A percentile compares a stretch with the other conserved stretches of the same genome.
Evolutionary conservation across 2,113 vertebrate species (phyloP).

Genomic region (Rousettus leschenaultii): DNA sequence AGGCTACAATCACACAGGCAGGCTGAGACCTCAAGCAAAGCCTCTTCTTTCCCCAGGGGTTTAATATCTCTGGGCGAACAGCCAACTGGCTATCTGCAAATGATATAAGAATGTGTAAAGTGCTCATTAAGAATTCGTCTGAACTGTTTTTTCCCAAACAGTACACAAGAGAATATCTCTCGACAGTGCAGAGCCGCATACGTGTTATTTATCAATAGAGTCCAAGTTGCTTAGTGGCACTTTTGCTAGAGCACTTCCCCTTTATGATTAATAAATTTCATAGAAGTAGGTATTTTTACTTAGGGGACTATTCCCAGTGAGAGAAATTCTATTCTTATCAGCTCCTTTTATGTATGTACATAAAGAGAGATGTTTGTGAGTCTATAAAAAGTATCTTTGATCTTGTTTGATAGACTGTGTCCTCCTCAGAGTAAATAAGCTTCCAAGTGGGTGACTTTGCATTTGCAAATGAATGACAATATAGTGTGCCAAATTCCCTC

Average conservation of each 20-base stretch:
- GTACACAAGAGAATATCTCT: neutral
- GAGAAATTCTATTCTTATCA: slow-evolving; percentile 46
- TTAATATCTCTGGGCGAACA: neutral
- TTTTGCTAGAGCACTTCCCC: slow-evolving; percentile 42
- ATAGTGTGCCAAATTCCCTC: slow-evolving; percentile 12
- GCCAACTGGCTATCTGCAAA: slow-evolving; percentile 2
- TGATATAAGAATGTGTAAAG: neutral
- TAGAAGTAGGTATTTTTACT: neutral
- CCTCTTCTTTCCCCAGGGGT: too few species aligned
- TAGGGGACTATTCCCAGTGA: slow-evolving; percentile 48
- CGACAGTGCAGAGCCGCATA: neutral
- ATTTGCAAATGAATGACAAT: slow-evolving; percentile 62
- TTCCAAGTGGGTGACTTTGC: slow-evolving; percentile 53
- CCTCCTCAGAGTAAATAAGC: neutral
- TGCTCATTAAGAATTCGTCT: slow-evolving; percentile 37
- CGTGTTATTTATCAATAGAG: neutral
- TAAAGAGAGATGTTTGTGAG: slow-evolving; percentile 63
- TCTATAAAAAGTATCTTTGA: slow-evolving; percentile 65
- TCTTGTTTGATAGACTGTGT: slow-evolving; percentile 36
- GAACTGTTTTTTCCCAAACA: slow-evolving; percentile 28
- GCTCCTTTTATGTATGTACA: slow-evolving; percentile 42
- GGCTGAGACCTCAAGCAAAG: neutral
- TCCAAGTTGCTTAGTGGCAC: neutral
- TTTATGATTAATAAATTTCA: slow-evolving; percentile 63
- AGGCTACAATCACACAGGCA: rapidly evolving